phyloP scores from a whole-genome alignment of 2,797 vertebrate genomes.

The Botia kubotai region DNA sequence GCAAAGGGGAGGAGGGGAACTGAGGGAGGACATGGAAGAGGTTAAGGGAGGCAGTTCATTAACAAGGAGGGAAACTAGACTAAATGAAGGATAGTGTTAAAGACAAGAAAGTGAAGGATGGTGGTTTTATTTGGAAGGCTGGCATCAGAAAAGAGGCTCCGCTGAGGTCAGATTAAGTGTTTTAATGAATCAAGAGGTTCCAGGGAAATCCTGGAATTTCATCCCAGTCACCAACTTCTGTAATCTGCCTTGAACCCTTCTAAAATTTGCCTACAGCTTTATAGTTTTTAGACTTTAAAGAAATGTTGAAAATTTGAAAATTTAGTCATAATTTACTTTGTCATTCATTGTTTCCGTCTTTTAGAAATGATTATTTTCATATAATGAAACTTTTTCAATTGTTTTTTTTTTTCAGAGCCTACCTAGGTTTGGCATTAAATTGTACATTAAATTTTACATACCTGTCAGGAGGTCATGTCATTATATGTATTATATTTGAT shows the following conservation, averaged over 20 bases:
- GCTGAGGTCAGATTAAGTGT: not conserved
- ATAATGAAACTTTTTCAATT: not conserved
- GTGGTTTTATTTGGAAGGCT: not conserved
- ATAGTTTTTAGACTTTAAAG: not conserved
- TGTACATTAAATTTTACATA: not conserved
- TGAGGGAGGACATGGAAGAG: constrained; percentile 5
- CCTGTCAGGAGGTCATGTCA: not conserved
- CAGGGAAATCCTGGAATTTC: constrained; percentile 7
- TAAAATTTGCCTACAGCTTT: not conserved
- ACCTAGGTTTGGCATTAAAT: not conserved
- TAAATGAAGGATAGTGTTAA: constrained; percentile 62
- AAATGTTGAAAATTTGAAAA: not conserved
- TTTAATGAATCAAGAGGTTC: not conserved
- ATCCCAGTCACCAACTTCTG: constrained; percentile 5
- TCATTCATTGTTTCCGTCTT: not conserved
- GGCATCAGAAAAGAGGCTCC: constrained; percentile 28
- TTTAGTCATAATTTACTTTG: not conserved
- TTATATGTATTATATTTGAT: not conserved
- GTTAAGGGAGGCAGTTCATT: constrained; percentile 16
- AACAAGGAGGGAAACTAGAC: constrained; percentile 22
- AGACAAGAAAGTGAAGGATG: constrained; percentile 44
- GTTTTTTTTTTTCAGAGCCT: too few relatives aligned
- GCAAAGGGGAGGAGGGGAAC: constrained; percentile 24
- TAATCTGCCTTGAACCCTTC: not conserved
- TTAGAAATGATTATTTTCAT: not conserved